Evolutionary conservation across 2,113 vertebrate species (phyloP).

Genomic region (Trogon surrucura): DNA sequence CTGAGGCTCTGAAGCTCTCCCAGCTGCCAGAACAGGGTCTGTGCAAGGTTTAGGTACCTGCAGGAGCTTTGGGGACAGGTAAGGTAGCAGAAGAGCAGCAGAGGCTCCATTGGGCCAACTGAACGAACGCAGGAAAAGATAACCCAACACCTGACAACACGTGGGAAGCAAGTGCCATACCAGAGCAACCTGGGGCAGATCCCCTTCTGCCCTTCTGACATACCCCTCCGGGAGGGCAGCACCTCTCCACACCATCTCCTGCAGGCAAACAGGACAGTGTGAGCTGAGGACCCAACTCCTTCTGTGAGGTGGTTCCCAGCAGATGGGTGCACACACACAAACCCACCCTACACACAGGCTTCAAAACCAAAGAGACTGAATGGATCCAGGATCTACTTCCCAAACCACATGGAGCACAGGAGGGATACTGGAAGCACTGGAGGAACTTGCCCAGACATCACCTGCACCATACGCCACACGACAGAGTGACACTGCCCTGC

Average conservation of each 20-base stretch:
- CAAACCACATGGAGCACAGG: neutral
- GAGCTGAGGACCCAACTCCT: neutral
- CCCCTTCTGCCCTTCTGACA: rapidly evolving
- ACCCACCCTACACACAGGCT: rapidly evolving
- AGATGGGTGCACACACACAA: rapidly evolving
- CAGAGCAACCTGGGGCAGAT: neutral
- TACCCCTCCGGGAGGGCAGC: neutral
- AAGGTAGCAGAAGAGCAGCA: neutral
- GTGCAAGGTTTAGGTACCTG: neutral
- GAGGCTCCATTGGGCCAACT: neutral
- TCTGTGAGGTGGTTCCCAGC: neutral
- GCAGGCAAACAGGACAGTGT: neutral
- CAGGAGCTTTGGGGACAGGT: neutral
- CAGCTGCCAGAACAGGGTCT: neutral
- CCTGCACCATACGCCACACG: neutral
- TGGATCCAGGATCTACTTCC: neutral
- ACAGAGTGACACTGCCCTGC: neutral
- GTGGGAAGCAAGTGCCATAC: rapidly evolving
- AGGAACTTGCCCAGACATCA: neutral
- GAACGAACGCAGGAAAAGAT: neutral
- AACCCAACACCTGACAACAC: rapidly evolving
- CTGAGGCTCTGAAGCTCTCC: neutral
- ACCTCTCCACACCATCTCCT: neutral
- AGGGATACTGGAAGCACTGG: neutral
- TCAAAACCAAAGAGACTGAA: neutral